Percentiles rank a stretch among this genome's conserved stretches.
phyloP scores from a whole-genome alignment of 2,113 vertebrate genomes.

The Odontesthes bonariensis region DNA sequence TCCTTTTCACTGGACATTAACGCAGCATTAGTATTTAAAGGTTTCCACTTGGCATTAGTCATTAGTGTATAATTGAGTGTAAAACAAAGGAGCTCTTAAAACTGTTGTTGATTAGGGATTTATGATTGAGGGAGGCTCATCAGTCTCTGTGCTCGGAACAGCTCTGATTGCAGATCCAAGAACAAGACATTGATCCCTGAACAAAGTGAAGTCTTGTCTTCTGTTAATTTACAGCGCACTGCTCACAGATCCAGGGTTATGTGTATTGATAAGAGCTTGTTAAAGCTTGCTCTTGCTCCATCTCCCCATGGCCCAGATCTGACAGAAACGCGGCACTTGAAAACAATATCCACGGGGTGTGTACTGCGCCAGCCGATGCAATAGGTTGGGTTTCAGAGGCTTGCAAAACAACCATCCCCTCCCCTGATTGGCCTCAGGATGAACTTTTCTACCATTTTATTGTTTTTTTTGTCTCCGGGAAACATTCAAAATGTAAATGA shows the following conservation, averaged over 20 bases:
- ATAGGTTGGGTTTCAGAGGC: slow-evolving; percentile 76
- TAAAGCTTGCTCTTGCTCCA: slow-evolving; percentile 61
- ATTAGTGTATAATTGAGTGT: slow-evolving; percentile 87
- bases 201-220: slow-evolving; percentile 86
- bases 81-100: slow-evolving; percentile 86
- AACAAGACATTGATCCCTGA: slow-evolving; percentile 89
- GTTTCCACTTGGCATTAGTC: slow-evolving; percentile 84
- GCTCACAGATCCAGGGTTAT: slow-evolving; percentile 79
- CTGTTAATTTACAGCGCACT: slow-evolving; percentile 86
- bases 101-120: slow-evolving; percentile 87
- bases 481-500: slow-evolving; percentile 8
- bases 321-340: slow-evolving; percentile 68
- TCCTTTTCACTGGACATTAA: slow-evolving; percentile 85
- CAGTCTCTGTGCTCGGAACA: slow-evolving; percentile 79
- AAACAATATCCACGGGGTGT: slow-evolving; percentile 77
- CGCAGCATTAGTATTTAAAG: slow-evolving; percentile 90
- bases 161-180: slow-evolving; percentile 86
- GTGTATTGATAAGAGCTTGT: slow-evolving; percentile 80
- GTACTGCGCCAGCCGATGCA: slow-evolving; percentile 24
- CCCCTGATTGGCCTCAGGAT: slow-evolving; percentile 38
- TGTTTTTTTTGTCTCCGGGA: slow-evolving; percentile 23
- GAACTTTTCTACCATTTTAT: slow-evolving; percentile 44
- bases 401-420: slow-evolving; percentile 77
- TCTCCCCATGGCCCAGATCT: slow-evolving; percentile 61
- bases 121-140: slow-evolving; percentile 83